Conservation (phyloP, 1,140 invertebrate species). For the Pogonomyrmex barbatus region DNA sequence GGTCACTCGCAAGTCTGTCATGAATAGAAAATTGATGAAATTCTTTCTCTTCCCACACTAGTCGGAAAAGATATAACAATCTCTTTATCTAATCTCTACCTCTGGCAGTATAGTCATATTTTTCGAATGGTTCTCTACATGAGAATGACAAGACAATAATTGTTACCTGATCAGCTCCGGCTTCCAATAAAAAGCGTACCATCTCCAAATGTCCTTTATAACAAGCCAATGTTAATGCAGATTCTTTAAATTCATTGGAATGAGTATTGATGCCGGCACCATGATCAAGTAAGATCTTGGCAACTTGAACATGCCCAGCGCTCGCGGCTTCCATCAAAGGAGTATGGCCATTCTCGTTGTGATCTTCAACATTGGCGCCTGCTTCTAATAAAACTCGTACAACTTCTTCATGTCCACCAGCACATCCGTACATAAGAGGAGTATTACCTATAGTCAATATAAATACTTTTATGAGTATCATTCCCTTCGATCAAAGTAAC, state of each 20-base stretch:
- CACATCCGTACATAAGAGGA: conserved; percentile 99
- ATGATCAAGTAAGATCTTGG: conserved; percentile 95
- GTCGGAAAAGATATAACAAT: neutral
- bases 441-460: conserved; percentile 91
- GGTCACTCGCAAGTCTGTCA: neutral
- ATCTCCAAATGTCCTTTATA: conserved; percentile 99
- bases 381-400: conserved; percentile 95
- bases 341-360: conserved; percentile 99
- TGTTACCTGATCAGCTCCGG: conserved; percentile 94
- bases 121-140: neutral
- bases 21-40: neutral
- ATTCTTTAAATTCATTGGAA: conserved; percentile 99
- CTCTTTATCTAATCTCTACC: neutral
- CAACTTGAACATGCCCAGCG: conserved; percentile 97
- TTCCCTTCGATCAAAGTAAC: neutral
- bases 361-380: conserved; percentile 98
- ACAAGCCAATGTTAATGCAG: conserved; percentile 97
- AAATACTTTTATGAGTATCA: conserved; percentile 14
- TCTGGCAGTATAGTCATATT: neutral
- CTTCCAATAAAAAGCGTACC: conserved; percentile 97
- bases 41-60: neutral
- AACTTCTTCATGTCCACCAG: conserved; percentile 97
- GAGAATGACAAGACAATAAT: neutral
- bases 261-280: conserved; percentile 99
- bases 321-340: conserved; percentile 99